Evolutionary conservation across 2,888 invertebrate species (phyloP).

Genomic region (Acleris literana): DNA sequence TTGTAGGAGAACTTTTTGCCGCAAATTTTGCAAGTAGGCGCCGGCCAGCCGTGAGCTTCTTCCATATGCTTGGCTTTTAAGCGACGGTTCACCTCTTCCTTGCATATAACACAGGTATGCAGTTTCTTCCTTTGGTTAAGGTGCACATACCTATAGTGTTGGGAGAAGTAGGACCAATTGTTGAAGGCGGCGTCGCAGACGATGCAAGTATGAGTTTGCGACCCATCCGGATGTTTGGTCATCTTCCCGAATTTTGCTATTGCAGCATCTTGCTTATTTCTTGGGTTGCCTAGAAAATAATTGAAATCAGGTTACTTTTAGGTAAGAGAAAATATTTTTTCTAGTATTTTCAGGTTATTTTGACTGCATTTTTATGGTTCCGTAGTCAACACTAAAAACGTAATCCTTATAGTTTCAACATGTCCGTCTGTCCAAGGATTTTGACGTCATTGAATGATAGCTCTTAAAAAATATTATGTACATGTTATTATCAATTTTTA

Average conservation of each 20-base stretch:
- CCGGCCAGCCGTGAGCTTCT: constrained; percentile 40
- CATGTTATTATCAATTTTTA: too few species aligned
- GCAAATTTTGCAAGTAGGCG: constrained; percentile 46
- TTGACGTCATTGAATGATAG: too few species aligned
- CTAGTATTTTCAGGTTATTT: too few species aligned
- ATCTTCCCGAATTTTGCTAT: constrained; percentile 1
- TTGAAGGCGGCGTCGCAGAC: constrained; percentile 16
- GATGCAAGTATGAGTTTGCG: constrained; percentile 28
- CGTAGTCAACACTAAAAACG: too few species aligned
- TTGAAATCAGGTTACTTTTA: constrained; percentile 8
- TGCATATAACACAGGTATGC: constrained; percentile 23
- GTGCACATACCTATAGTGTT: constrained; percentile 27
- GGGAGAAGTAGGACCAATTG: constrained; percentile 8
- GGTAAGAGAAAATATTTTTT: too few species aligned
- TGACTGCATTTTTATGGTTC: too few species aligned
- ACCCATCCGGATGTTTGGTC: constrained; percentile 30
- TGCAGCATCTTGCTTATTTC: not conserved
- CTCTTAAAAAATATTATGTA: too few species aligned
- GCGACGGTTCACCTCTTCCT: not conserved
- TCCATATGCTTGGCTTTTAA: constrained; percentile 18
- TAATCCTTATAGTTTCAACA: too few species aligned
- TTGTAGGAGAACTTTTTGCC: constrained; percentile 42
- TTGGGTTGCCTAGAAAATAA: constrained; percentile 34
- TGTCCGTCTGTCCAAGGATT: too few species aligned
- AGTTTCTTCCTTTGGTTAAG: constrained; percentile 14